Evolutionary conservation across 2,888 invertebrate genomes (phyloP).

Genomic region (Automeris io): DNA sequence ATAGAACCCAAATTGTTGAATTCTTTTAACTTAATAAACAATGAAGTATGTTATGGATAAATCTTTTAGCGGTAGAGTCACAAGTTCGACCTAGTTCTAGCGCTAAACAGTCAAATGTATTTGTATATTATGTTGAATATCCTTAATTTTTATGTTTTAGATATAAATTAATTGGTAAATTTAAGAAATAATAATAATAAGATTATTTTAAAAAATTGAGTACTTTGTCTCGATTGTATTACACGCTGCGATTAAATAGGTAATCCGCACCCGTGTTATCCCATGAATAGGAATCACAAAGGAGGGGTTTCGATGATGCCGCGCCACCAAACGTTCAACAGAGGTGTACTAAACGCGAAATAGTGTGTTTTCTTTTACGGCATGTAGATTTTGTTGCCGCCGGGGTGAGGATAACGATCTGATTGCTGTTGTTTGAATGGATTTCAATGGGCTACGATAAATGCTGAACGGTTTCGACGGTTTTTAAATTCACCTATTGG

Average conservation of each 20-base stretch:
- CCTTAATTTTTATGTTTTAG: no score
- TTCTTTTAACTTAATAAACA: no score
- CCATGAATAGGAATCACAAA: neutral
- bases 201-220: no score
- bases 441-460: constrained; percentile 24
- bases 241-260: neutral
- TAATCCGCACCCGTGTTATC: neutral
- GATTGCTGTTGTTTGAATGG: constrained; percentile 33
- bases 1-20: no score
- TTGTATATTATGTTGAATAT: no score
- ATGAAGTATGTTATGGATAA: no score
- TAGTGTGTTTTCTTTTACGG: constrained; percentile 39
- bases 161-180: no score
- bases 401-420: constrained; percentile 33
- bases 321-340: constrained; percentile 30
- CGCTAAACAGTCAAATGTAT: no score
- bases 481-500: constrained; percentile 4
- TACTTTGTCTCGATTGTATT: no score
- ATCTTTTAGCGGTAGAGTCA: no score
- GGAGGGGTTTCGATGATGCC: constrained; percentile 16
- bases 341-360: constrained; percentile 56
- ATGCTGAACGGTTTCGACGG: constrained; percentile 4
- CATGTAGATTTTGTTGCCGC: constrained; percentile 42
- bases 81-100: no score
- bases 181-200: no score